Evolutionary conservation across 2,797 vertebrate genomes (phyloP).

Genomic region (Mastacembelus armatus): DNA sequence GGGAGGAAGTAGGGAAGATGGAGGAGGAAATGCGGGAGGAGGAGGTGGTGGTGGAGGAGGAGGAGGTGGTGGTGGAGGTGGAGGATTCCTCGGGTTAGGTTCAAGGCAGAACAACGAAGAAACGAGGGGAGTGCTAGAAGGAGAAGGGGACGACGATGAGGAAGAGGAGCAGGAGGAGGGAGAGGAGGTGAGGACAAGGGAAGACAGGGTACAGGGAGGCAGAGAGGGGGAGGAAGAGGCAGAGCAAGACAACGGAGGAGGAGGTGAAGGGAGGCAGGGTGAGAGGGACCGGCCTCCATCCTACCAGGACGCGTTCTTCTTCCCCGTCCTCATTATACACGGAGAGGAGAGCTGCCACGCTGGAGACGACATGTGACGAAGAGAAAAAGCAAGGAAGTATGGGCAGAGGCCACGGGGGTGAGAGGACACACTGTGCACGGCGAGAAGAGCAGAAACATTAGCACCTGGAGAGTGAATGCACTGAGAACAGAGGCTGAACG

Average conservation of each 20-base stretch:
- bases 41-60: constrained; percentile 69
- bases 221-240: constrained; percentile 71
- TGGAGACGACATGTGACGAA: constrained; percentile 80
- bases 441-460: neutral
- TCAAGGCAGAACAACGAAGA: constrained; percentile 86
- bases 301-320: constrained; percentile 87
- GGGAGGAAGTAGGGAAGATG: constrained; percentile 82
- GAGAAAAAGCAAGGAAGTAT: constrained; percentile 9
- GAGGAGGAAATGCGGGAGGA: constrained; percentile 63
- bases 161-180: constrained; percentile 64
- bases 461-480: neutral
- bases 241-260: constrained; percentile 66
- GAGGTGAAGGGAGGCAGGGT: constrained; percentile 67
- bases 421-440: constrained; percentile 24
- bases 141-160: constrained; percentile 80
- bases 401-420: constrained; percentile 37
- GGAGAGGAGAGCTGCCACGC: constrained; percentile 88
- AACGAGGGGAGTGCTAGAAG: constrained; percentile 85
- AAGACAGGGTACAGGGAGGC: constrained; percentile 58
- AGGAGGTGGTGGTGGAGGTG: constrained; percentile 59
- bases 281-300: constrained; percentile 83
- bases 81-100: constrained; percentile 84
- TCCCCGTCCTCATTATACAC: constrained; percentile 86
- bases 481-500: constrained; percentile 4
- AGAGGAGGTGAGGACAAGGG: constrained; percentile 51